Conservation (phyloP, 2,113 vertebrate species). For the Cyphomyrus discorhynchus region DNA sequence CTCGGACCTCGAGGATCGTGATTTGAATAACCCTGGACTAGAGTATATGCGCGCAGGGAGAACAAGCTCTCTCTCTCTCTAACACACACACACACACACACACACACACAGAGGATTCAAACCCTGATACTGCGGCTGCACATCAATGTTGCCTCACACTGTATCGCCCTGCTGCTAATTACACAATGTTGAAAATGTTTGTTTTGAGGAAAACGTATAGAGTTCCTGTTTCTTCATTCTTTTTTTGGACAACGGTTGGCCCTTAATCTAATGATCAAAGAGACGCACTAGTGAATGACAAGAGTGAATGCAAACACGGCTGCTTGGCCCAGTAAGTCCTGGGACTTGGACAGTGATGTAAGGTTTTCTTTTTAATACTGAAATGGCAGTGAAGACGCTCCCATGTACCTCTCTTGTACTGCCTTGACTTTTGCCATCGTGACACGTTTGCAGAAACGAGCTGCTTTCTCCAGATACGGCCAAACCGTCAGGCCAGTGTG, state of each 20-base stretch:
- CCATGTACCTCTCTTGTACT: not conserved
- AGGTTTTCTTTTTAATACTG: not conserved
- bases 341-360: not conserved
- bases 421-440: not conserved
- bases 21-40: too few relatives aligned
- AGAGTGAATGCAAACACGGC: not conserved
- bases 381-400: not conserved
- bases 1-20: too few relatives aligned
- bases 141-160: not conserved
- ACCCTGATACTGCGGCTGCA: not conserved
- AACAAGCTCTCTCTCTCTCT: too few relatives aligned
- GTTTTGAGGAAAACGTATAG: not conserved
- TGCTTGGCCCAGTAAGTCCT: not conserved
- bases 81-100: too few relatives aligned
- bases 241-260: not conserved
- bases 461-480: not conserved
- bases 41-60: too few relatives aligned
- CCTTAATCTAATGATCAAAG: not conserved
- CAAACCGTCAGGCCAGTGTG: not conserved
- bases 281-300: not conserved
- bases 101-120: not conserved
- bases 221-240: not conserved
- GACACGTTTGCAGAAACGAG: not conserved
- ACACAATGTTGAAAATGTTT: not conserved
- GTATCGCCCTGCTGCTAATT: not conserved